Conservation (phyloP, 2,113 vertebrate species). For the Sphaerodactylus townsendi region DNA sequence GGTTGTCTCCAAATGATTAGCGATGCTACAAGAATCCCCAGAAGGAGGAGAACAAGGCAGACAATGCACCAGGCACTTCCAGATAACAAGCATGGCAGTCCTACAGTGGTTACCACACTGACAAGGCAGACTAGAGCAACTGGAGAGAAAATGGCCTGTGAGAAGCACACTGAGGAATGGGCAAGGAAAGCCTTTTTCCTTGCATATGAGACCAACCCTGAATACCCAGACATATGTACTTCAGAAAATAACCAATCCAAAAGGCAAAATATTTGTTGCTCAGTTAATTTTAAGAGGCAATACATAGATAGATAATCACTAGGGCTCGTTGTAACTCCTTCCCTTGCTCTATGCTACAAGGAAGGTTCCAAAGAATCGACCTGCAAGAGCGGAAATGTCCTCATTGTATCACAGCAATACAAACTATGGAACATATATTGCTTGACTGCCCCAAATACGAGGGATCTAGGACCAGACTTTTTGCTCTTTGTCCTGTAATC, state of each 20-base stretch:
- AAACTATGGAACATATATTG: too few relatives aligned
- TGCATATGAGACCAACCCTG: background rate
- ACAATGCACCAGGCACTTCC: slow-evolving; percentile 72
- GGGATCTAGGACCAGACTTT: too few relatives aligned
- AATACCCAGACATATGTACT: background rate
- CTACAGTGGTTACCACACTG: slow-evolving; percentile 64
- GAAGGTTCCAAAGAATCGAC: too few relatives aligned
- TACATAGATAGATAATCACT: too few relatives aligned
- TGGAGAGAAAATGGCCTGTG: slow-evolving; percentile 39
- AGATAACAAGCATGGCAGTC: slow-evolving; percentile 61
- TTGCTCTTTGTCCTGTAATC: too few relatives aligned
- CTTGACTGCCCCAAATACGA: too few relatives aligned
- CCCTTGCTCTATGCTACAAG: too few relatives aligned
- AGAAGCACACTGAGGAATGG: background rate
- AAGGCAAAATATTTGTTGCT: background rate
- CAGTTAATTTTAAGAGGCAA: too few relatives aligned
- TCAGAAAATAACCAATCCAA: background rate
- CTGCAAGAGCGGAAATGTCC: too few relatives aligned
- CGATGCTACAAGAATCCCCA: slow-evolving; percentile 60
- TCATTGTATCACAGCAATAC: too few relatives aligned
- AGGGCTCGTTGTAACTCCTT: too few relatives aligned
- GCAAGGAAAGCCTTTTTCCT: background rate
- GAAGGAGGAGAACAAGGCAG: slow-evolving; percentile 62
- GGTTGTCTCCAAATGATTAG: slow-evolving; percentile 82
- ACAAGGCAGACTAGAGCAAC: slow-evolving; percentile 66